phyloP scores from a whole-genome alignment of 2,113 vertebrate species.

The Pantherophis guttatus region DNA sequence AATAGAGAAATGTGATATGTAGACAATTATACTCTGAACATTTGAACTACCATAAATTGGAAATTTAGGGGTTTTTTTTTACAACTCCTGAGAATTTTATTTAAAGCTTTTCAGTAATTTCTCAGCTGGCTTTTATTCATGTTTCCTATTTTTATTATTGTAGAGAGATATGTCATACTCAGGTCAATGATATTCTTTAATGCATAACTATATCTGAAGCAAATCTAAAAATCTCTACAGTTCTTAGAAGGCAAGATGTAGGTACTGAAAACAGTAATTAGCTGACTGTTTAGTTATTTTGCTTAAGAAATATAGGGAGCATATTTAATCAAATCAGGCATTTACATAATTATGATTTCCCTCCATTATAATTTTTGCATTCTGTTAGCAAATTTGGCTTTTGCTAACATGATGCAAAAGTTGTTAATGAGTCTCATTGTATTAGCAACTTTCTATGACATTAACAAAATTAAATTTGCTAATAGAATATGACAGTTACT shows the following conservation, averaged over 20 bases:
- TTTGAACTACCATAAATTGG: not conserved
- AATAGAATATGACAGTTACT: constrained; percentile 71
- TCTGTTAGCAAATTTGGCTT: constrained; percentile 69
- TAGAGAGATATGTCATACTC: not conserved
- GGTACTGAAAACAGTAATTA: not conserved
- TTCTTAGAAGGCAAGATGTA: not conserved
- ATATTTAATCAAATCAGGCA: constrained; percentile 55
- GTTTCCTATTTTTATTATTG: not conserved
- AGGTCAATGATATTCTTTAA: not conserved
- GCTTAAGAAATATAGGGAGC: constrained; percentile 28
- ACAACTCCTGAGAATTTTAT: not conserved
- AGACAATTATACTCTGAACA: not conserved
- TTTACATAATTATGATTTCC: constrained; percentile 61
- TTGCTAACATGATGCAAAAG: constrained; percentile 70
- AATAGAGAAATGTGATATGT: not conserved
- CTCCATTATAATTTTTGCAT: constrained; percentile 65
- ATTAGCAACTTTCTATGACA: constrained; percentile 73
- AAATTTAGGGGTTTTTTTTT: not conserved
- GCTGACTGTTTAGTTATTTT: not conserved
- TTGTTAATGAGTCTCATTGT: constrained; percentile 75
- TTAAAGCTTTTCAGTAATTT: not conserved
- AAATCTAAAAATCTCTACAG: not conserved
- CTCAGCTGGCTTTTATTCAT: not conserved
- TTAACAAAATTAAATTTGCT: constrained; percentile 74
- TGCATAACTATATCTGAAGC: not conserved